These are phyloP conservation scores for Mustelus asterias DNA, from an alignment of 2,113 vertebrate species.

Conservation along the genomic window DNA sequence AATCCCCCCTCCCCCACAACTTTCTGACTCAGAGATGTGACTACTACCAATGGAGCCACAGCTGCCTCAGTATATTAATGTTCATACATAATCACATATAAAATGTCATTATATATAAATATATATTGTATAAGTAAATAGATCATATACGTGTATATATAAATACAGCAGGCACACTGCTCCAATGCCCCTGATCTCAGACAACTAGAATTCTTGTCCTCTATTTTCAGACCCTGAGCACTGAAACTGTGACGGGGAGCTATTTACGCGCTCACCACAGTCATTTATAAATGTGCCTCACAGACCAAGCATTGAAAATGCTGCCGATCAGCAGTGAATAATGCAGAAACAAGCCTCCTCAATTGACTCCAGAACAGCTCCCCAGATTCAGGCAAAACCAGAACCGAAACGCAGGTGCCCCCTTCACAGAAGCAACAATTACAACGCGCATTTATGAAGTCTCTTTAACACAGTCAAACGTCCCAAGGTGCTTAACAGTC, in stretches of 20 bases:
- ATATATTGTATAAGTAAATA: not conserved
- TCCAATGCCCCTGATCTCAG: not conserved
- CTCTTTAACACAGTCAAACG: not conserved
- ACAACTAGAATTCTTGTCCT: not conserved
- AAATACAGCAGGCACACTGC: not conserved
- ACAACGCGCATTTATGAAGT: not conserved
- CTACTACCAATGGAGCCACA: not conserved
- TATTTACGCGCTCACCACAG: not conserved
- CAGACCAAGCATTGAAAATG: not conserved
- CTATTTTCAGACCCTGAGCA: not conserved
- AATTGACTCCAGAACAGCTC: not conserved
- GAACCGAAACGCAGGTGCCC: not conserved
- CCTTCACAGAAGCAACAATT: not conserved
- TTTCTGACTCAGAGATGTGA: not conserved
- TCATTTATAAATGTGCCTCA: not conserved
- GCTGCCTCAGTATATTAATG: not conserved
- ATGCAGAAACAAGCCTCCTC: not conserved
- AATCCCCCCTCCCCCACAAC: no score
- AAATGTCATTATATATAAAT: not conserved
- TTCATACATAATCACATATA: not conserved
- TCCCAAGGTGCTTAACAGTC: not conserved
- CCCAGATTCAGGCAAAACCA: not conserved
- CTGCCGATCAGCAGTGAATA: not conserved
- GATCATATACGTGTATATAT: not conserved
- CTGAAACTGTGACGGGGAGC: not conserved